Evolutionary conservation across 2,888 invertebrate genomes (phyloP).

Genomic region (Cryptocheilus praepositus): DNA sequence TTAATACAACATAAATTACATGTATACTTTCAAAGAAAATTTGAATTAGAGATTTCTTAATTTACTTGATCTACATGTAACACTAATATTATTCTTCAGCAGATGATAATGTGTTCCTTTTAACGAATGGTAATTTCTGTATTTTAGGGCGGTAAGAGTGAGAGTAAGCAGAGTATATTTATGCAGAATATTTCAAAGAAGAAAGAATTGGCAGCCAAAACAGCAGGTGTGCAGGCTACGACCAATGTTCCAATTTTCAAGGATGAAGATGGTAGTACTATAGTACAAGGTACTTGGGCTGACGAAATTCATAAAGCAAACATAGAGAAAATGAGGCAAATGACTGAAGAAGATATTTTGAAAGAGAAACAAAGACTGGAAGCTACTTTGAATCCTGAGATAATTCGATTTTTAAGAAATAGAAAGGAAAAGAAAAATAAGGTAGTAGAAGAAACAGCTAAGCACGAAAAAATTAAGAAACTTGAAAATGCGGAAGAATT

Average conservation of each 20-base stretch:
- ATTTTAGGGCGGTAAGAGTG: constrained; percentile 39
- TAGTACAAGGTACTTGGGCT: constrained; percentile 69
- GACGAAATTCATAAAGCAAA: constrained; percentile 85
- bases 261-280: constrained; percentile 20
- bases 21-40: too few species aligned
- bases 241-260: not conserved
- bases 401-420: constrained; percentile 81
- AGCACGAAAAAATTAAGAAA: constrained; percentile 50
- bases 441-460: constrained; percentile 62
- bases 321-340: constrained; percentile 79
- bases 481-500: not conserved
- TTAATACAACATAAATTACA: too few species aligned
- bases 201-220: not conserved
- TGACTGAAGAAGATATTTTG: constrained; percentile 86
- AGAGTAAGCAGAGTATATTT: constrained; percentile 60
- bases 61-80: too few species aligned
- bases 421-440: constrained; percentile 66
- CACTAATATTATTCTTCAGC: too few species aligned
- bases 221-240: not conserved
- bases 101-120: constrained; percentile 8
- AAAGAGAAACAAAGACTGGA: constrained; percentile 84
- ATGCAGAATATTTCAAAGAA: constrained; percentile 45
- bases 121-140: not conserved
- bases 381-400: constrained; percentile 80
- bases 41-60: too few species aligned